Evolutionary conservation across 2,888 invertebrate genomes (phyloP).

Genomic region (Scaptomyza tumidula): DNA sequence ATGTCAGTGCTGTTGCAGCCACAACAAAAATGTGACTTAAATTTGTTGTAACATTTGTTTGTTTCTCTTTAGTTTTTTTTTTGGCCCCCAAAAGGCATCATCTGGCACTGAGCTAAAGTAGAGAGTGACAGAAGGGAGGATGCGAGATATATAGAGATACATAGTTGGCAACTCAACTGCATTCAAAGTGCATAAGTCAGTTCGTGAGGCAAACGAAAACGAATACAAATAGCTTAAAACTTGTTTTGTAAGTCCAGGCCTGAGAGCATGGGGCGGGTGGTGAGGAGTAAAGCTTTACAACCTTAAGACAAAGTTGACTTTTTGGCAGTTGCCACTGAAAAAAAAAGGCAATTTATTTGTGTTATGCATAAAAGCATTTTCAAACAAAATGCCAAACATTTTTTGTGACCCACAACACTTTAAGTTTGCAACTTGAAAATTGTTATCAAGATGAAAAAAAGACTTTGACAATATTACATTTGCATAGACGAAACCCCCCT

Average conservation of each 20-base stretch:
- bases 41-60: constrained; percentile 61
- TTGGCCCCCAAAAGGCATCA: constrained; percentile 23
- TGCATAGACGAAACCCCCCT: constrained; percentile 1
- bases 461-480: constrained; percentile 1
- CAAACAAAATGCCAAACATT: constrained; percentile 15
- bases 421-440: constrained; percentile 1
- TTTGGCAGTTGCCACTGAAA: constrained; percentile 45
- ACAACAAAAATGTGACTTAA: constrained; percentile 64
- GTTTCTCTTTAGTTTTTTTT: constrained; percentile 21
- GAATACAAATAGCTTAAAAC: constrained; percentile 36
- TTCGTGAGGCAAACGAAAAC: constrained; percentile 47
- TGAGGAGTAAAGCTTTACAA: constrained; percentile 2
- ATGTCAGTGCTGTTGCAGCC: constrained; percentile 37
- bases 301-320: constrained; percentile 39
- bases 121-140: neutral
- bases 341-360: constrained; percentile 57
- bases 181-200: constrained; percentile 75
- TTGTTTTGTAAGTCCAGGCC: constrained; percentile 44
- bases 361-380: constrained; percentile 23
- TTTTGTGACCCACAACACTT: constrained; percentile 6
- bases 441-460: constrained; percentile 1
- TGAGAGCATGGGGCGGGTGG: neutral
- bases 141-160: constrained; percentile 18
- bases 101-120: constrained; percentile 2
- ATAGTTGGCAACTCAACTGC: constrained; percentile 70